Conservation (phyloP, 1,140 invertebrate genomes). For the Pollicipes pollicipes region DNA sequence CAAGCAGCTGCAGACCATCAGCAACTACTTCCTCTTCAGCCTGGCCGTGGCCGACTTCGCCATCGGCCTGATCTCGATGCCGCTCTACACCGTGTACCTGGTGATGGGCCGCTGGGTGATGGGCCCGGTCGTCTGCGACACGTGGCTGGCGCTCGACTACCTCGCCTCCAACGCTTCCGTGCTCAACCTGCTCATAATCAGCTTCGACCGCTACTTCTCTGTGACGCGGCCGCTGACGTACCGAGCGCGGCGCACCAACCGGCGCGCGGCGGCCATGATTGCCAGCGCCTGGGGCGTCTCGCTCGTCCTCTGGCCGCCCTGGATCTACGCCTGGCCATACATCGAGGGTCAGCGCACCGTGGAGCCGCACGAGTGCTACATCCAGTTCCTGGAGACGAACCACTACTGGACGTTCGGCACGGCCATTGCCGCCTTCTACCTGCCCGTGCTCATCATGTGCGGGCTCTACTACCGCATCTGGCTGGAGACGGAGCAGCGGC, state of each 20-base stretch:
- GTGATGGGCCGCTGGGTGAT: conserved; percentile 79
- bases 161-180: conserved; percentile 85
- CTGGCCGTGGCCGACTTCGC: conserved; percentile 84
- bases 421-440: conserved; percentile 90
- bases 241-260: conserved; percentile 79
- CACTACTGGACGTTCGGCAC: conserved; percentile 92
- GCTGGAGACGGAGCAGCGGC: conserved; percentile 85
- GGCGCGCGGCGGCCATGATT: conserved; percentile 85
- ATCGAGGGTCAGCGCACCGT: conserved; percentile 80
- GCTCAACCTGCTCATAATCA: conserved; percentile 82
- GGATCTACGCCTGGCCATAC: conserved; percentile 98
- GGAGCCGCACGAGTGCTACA: conserved; percentile 77
- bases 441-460: conserved; percentile 87
- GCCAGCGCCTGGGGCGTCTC: conserved; percentile 79
- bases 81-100: conserved; percentile 69
- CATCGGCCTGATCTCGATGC: conserved; percentile 82
- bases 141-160: conserved; percentile 86
- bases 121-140: conserved; percentile 73
- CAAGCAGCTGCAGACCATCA: conserved; percentile 93
- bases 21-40: conserved; percentile 82
- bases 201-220: conserved; percentile 58
- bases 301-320: conserved; percentile 85
- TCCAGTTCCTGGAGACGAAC: conserved; percentile 97
- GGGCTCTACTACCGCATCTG: conserved; percentile 86
- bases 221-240: conserved; percentile 95